These are phyloP conservation scores for Tachina grossa DNA, from an alignment of 2,888 invertebrate species.

Conservation along the genomic window DNA sequence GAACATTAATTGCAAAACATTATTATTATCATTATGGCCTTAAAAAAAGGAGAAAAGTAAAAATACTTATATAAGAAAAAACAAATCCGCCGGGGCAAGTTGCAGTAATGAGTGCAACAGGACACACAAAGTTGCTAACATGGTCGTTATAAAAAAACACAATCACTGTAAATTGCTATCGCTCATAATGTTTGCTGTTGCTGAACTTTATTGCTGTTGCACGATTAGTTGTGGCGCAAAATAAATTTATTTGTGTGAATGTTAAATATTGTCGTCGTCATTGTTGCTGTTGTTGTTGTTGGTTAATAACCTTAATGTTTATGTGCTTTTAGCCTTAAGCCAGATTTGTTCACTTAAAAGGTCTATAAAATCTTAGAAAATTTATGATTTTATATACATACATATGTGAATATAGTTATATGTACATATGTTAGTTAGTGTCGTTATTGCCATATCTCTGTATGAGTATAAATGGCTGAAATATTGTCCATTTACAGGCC, in stretches of 20 bases:
- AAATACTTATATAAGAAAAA: background rate
- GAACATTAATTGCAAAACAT: slow-evolving; percentile 40
- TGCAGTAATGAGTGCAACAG: slow-evolving; percentile 33
- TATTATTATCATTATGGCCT: slow-evolving; percentile 45
- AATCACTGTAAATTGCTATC: slow-evolving; percentile 40
- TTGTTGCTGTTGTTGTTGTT: slow-evolving; percentile 6
- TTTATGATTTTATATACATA: slow-evolving; percentile 47
- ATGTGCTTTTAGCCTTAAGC: slow-evolving; percentile 56
- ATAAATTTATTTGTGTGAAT: slow-evolving; percentile 48
- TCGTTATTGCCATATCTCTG: slow-evolving; percentile 2
- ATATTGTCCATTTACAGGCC: slow-evolving; percentile 20
- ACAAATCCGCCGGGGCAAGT: slow-evolving; percentile 9
- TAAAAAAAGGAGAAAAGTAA: slow-evolving; percentile 17
- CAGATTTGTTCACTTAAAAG: slow-evolving; percentile 64
- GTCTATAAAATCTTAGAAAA: slow-evolving; percentile 65
- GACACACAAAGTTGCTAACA: slow-evolving; percentile 44
- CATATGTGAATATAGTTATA: no score
- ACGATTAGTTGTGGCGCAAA: slow-evolving; percentile 12
- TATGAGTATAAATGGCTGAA: background rate
- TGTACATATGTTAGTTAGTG: slow-evolving; percentile 4
- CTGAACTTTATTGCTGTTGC: slow-evolving; percentile 4
- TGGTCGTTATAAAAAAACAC: slow-evolving; percentile 36
- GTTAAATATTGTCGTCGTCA: slow-evolving; percentile 17
- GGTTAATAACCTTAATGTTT: slow-evolving; percentile 53
- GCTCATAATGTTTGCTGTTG: slow-evolving; percentile 22